These are phyloP conservation scores for Eleutherodactylus coqui DNA, from an alignment of 2,797 vertebrate genomes.

Conservation along the genomic window DNA sequence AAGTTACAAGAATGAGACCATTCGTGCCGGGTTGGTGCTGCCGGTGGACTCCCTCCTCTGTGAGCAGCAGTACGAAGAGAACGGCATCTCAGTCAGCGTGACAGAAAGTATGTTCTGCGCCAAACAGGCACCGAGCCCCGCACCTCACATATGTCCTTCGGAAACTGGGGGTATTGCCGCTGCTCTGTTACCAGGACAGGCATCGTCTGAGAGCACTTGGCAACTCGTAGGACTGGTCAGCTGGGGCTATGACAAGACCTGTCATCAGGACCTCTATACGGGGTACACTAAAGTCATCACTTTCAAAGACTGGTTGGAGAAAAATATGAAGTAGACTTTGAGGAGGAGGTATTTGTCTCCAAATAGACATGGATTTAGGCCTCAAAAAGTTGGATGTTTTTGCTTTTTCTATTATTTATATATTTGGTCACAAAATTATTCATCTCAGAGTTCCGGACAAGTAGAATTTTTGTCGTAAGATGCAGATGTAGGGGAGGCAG, in stretches of 20 bases:
- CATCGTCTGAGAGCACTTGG: slow-evolving; percentile 79
- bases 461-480: not conserved
- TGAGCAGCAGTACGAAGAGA: slow-evolving; percentile 91
- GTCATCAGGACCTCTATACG: slow-evolving; percentile 88
- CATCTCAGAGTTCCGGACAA: not conserved
- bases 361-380: not conserved
- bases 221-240: slow-evolving; percentile 93
- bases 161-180: slow-evolving; percentile 93
- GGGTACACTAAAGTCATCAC: slow-evolving; percentile 89
- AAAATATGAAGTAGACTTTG: slow-evolving; percentile 88
- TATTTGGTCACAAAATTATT: not conserved
- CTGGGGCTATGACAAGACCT: slow-evolving; percentile 93
- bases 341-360: not conserved
- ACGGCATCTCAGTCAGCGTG: slow-evolving; percentile 87
- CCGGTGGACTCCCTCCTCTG: slow-evolving; percentile 89
- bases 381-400: not conserved
- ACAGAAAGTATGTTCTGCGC: slow-evolving; percentile 98
- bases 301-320: slow-evolving; percentile 96
- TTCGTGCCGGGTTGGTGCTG: slow-evolving; percentile 83
- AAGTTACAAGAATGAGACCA: slow-evolving; percentile 78
- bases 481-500: not conserved
- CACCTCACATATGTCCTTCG: slow-evolving; percentile 91
- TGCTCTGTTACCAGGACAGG: slow-evolving; percentile 76
- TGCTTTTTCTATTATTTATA: slow-evolving; percentile 36
- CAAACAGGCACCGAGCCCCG: slow-evolving; percentile 76